These are phyloP conservation scores for Pseudococcus viburni DNA, from an alignment of 2,888 invertebrate genomes.

Conservation along the genomic window DNA sequence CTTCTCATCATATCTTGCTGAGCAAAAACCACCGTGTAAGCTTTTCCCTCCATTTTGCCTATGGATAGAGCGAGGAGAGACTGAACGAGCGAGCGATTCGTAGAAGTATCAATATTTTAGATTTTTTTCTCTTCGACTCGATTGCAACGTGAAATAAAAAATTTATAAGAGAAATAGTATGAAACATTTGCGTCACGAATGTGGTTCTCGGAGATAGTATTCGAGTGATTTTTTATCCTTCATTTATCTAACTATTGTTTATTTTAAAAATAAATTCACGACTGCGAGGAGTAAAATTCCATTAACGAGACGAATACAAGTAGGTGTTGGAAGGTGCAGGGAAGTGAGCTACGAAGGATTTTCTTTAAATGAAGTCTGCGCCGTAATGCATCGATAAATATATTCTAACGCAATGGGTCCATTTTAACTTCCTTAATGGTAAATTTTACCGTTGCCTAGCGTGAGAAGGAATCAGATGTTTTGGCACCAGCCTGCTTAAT, in stretches of 20 bases:
- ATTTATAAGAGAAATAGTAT: conserved; percentile 15
- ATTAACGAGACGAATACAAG: conserved; percentile 15
- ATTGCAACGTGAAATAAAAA: conserved; percentile 11
- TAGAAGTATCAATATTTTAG: conserved; percentile 3
- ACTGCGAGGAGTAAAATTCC: not conserved
- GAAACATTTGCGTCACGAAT: conserved; percentile 12
- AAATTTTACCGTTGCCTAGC: conserved; percentile 14
- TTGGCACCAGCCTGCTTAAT: conserved; percentile 21
- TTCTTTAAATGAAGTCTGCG: conserved; percentile 28
- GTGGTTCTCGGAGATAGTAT: conserved; percentile 13
- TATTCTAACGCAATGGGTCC: conserved; percentile 25
- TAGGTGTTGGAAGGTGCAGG: not conserved
- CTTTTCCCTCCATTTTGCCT: not conserved
- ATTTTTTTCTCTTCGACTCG: conserved; percentile 3
- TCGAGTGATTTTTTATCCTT: conserved; percentile 44
- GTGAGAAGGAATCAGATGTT: conserved; percentile 52
- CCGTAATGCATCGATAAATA: conserved; percentile 26
- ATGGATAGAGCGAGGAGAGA: not conserved
- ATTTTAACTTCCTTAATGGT: conserved; percentile 31
- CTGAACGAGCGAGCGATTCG: not conserved
- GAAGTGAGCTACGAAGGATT: not conserved
- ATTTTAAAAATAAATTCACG: conserved; percentile 4
- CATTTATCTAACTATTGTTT: conserved; percentile 34
- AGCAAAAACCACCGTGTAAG: not conserved
- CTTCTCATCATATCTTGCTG: not conserved